Evolutionary conservation across 2,888 invertebrate species (phyloP).

Genomic region (Chouioia cunea): DNA sequence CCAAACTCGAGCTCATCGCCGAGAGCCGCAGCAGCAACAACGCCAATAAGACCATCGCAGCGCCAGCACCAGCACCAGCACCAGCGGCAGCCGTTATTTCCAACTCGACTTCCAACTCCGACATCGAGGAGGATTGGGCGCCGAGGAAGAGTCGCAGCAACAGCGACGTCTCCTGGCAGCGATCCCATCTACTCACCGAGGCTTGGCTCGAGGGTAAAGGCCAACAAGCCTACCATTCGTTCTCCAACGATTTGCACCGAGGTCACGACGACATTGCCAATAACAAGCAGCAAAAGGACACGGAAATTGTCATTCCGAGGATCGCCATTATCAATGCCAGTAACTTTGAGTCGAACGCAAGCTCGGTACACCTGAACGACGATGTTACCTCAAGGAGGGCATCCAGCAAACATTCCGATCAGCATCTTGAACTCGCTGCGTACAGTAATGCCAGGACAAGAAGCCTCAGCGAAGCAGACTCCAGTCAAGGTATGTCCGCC

Average conservation of each 20-base stretch:
- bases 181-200: conserved; percentile 56
- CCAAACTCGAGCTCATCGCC: conserved; percentile 60
- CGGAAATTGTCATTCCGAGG: conserved; percentile 60
- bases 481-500: conserved; percentile 56
- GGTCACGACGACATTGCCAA: conserved; percentile 27
- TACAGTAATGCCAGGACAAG: conserved; percentile 59
- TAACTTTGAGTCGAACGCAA: conserved; percentile 65
- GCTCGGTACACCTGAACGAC: conserved; percentile 60
- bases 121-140: conserved; percentile 44
- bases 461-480: conserved; percentile 59
- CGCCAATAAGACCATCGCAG: no score
- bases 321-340: conserved; percentile 66
- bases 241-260: conserved; percentile 39
- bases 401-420: conserved; percentile 52
- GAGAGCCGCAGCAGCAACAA: not conserved
- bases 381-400: conserved; percentile 39
- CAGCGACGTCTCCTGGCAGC: conserved; percentile 64
- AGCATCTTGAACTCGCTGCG: conserved; percentile 49
- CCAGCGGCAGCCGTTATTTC: conserved; percentile 26
- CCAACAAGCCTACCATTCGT: conserved; percentile 57
- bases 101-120: conserved; percentile 21
- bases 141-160: conserved; percentile 59
- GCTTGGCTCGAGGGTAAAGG: conserved; percentile 59
- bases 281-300: conserved; percentile 47
- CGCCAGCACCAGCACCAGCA: no score